These are phyloP conservation scores for Acestrorhynchus altus DNA, from an alignment of 2,797 vertebrate species.

Conservation along the genomic window DNA sequence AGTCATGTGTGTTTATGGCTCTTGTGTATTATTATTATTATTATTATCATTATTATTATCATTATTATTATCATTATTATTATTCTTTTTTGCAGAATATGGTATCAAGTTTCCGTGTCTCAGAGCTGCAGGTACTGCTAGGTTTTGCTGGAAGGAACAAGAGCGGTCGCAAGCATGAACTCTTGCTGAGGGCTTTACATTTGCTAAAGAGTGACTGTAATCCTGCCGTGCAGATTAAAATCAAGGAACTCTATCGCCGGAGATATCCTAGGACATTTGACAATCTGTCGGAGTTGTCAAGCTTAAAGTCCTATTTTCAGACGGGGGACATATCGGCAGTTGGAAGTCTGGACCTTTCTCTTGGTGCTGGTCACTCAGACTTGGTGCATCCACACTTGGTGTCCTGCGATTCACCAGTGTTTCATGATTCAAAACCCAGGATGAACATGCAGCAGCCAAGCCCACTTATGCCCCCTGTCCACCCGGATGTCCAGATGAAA, in stretches of 20 bases:
- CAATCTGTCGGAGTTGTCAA: slow-evolving; percentile 77
- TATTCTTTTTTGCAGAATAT: slow-evolving; percentile 83
- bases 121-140: slow-evolving; percentile 87
- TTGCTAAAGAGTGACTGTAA: slow-evolving; percentile 86
- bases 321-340: slow-evolving; percentile 74
- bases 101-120: slow-evolving; percentile 88
- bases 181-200: slow-evolving; percentile 86
- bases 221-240: slow-evolving; percentile 85
- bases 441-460: slow-evolving; percentile 93
- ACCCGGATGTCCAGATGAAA: slow-evolving; percentile 97
- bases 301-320: slow-evolving; percentile 63
- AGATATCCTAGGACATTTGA: slow-evolving; percentile 82
- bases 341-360: slow-evolving; percentile 74
- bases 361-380: slow-evolving; percentile 72
- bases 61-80: too few relatives aligned
- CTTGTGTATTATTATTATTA: too few relatives aligned
- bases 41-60: too few relatives aligned
- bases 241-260: slow-evolving; percentile 83
- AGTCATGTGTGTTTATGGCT: slow-evolving; percentile 6
- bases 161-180: slow-evolving; percentile 88
- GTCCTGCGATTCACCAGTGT: slow-evolving; percentile 75
- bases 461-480: slow-evolving; percentile 90
- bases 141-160: slow-evolving; percentile 89
- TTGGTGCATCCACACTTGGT: slow-evolving; percentile 74
- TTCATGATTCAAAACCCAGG: slow-evolving; percentile 78